These are phyloP conservation scores for Noctua fimbriata DNA, from an alignment of 2,888 invertebrate genomes.

Conservation along the genomic window DNA sequence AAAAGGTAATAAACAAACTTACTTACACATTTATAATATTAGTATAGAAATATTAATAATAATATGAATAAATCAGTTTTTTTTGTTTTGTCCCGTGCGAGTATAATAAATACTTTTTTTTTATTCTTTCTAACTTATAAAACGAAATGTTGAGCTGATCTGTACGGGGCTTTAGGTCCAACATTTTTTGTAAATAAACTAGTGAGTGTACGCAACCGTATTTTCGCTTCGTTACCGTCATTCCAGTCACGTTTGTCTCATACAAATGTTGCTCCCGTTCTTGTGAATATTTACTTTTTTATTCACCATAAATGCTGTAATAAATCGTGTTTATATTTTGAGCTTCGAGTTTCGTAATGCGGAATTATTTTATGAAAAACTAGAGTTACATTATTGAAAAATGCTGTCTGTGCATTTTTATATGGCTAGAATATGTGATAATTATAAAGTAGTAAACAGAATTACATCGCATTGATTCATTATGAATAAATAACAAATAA, in stretches of 20 bases:
- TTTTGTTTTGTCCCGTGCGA: too few species aligned
- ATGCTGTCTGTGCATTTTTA: not conserved
- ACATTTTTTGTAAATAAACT: constrained; percentile 63
- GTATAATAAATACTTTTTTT: too few species aligned
- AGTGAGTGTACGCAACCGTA: constrained; percentile 60
- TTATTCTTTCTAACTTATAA: not conserved
- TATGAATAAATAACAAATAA: too few species aligned
- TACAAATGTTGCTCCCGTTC: constrained; percentile 67
- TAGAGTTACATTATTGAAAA: constrained; percentile 4
- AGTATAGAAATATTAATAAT: too few species aligned
- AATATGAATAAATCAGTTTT: too few species aligned
- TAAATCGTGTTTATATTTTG: constrained; percentile 63
- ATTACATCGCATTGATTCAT: not conserved
- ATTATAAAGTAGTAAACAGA: not conserved
- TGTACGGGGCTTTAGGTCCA: constrained; percentile 36
- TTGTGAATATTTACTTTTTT: constrained; percentile 65
- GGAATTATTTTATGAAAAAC: constrained; percentile 17
- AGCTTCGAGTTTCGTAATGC: constrained; percentile 16
- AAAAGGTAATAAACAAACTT: too few species aligned
- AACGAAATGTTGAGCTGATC: not conserved
- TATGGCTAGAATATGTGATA: not conserved
- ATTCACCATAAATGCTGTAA: constrained; percentile 62
- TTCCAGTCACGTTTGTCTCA: constrained; percentile 71
- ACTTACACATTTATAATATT: too few species aligned
- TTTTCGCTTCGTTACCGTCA: constrained; percentile 66